Evolutionary conservation across 1,140 invertebrate genomes (phyloP).

Genomic region (Hylaeus anthracinus): DNA sequence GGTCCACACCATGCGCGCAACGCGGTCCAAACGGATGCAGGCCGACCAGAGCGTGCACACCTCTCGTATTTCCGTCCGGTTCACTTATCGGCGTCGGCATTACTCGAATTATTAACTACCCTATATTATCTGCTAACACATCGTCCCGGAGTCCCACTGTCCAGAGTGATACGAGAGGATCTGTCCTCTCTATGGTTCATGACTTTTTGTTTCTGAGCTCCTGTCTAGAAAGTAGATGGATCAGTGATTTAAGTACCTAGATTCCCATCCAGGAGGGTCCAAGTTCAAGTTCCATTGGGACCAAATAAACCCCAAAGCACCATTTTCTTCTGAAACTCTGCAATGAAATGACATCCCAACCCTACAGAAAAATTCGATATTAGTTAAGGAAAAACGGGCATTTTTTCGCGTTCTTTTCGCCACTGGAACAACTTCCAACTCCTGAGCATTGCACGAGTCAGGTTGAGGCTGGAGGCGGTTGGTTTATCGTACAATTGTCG

Average conservation of each 20-base stretch:
- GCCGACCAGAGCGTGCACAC: constrained; percentile 18
- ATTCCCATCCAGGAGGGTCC: too few species aligned
- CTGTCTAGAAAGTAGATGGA: too few species aligned
- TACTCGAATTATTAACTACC: constrained; percentile 61
- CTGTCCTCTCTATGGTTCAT: background rate
- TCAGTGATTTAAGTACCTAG: too few species aligned
- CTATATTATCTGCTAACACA: constrained; percentile 23
- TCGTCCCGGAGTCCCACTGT: background rate
- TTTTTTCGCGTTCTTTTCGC: too few species aligned
- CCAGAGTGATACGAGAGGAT: background rate
- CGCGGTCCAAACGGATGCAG: constrained; percentile 33
- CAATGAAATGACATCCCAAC: too few species aligned
- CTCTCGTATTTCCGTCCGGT: constrained; percentile 60
- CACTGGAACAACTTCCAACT: too few species aligned
- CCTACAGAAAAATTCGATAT: too few species aligned
- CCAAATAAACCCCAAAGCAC: too few species aligned
- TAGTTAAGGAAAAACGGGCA: too few species aligned
- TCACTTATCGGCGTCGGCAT: constrained; percentile 60
- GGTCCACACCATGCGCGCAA: constrained; percentile 48
- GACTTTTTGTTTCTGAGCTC: background rate
- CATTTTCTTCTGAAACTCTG: too few species aligned
- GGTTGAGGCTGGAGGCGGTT: background rate
- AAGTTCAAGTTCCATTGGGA: too few species aligned
- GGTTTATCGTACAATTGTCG: background rate
- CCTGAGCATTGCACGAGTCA: background rate